Conservation (phyloP, 1,140 invertebrate species). For the Cydia strobilella region DNA sequence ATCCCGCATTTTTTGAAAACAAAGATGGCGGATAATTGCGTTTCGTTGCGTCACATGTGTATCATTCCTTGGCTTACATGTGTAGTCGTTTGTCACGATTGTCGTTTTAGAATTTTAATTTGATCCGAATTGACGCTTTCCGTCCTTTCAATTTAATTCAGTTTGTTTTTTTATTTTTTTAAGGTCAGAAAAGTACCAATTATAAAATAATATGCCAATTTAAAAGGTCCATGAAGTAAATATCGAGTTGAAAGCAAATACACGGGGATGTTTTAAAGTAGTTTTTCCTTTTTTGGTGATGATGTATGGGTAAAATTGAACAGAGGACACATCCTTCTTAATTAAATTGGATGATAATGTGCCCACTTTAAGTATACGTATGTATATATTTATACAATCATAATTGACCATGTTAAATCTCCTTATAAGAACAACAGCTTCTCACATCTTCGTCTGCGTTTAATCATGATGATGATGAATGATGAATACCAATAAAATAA, state of each 20-base stretch:
- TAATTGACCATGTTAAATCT: too few species aligned
- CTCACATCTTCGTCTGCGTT: too few species aligned
- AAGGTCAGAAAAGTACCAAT: neutral
- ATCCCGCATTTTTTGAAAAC: conserved; percentile 20
- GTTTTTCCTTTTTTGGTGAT: neutral
- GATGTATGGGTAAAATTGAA: neutral
- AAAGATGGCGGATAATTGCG: conserved; percentile 21
- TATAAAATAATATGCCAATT: neutral
- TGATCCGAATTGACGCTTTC: conserved; percentile 27
- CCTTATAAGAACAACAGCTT: too few species aligned
- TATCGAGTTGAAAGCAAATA: neutral
- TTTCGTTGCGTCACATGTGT: conserved; percentile 31
- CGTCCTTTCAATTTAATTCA: conserved; percentile 18
- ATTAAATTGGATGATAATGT: neutral
- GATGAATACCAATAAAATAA: too few species aligned
- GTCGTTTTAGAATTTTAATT: conserved; percentile 30
- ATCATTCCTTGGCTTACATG: conserved; percentile 25
- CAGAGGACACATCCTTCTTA: neutral
- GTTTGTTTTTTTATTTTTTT: neutral
- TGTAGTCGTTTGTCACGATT: conserved; percentile 13
- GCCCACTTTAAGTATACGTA: too few species aligned
- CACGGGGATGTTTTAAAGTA: neutral
- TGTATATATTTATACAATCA: too few species aligned
- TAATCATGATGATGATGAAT: too few species aligned
- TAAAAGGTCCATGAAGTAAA: neutral